Evolutionary conservation across 2,888 invertebrate species (phyloP).

Genomic region (Cybosia mesomella): DNA sequence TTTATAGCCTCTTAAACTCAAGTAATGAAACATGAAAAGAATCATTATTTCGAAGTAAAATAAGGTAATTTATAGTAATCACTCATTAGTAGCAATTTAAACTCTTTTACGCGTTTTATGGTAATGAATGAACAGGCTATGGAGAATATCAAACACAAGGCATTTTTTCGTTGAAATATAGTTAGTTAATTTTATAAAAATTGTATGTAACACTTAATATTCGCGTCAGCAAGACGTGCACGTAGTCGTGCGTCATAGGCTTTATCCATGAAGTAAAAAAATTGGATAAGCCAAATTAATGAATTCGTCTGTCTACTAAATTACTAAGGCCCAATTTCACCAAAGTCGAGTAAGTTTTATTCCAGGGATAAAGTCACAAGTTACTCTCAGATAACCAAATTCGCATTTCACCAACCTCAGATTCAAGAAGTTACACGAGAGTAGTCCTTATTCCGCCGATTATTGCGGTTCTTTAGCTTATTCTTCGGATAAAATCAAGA

Average conservation of each 20-base stretch:
- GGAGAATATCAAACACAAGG: slow-evolving; percentile 45
- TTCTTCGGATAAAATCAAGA: too few relatives aligned
- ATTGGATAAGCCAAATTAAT: slow-evolving; percentile 29
- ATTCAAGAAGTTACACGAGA: too few relatives aligned
- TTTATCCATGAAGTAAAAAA: slow-evolving; percentile 33
- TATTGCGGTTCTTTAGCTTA: too few relatives aligned
- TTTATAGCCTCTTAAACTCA: slow-evolving; percentile 9
- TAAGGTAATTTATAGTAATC: slow-evolving; percentile 28
- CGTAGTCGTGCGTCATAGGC: slow-evolving; percentile 67
- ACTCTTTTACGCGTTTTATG: slow-evolving; percentile 44
- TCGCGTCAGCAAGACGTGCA: slow-evolving; percentile 69
- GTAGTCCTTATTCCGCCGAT: too few relatives aligned
- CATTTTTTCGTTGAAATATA: slow-evolving; percentile 41
- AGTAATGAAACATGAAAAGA: slow-evolving; percentile 35
- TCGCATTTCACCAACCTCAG: too few relatives aligned
- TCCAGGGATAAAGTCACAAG: too few relatives aligned
- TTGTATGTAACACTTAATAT: slow-evolving; percentile 68
- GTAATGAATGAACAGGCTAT: slow-evolving; percentile 40
- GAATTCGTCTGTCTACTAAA: not conserved
- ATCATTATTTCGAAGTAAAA: slow-evolving; percentile 28
- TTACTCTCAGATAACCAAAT: too few relatives aligned
- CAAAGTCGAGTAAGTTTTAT: too few relatives aligned
- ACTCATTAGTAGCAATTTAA: slow-evolving; percentile 41
- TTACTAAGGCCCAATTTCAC: too few relatives aligned
- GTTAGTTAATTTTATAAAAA: slow-evolving; percentile 56